Evolutionary conservation across 2,113 vertebrate species (phyloP).

Genomic region (Microtus pennsylvanicus): DNA sequence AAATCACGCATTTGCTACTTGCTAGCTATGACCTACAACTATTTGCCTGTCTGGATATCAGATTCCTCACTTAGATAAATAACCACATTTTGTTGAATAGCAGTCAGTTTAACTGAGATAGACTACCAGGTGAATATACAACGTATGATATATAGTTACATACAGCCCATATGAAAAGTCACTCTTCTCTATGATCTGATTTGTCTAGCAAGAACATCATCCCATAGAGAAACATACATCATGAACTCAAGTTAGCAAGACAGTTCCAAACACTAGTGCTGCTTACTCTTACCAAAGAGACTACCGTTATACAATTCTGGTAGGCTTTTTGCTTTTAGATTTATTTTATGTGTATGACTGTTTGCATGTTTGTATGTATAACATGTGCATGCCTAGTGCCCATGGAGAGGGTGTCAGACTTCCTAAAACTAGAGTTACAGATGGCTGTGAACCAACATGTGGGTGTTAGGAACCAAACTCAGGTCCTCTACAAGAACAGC

Average conservation of each 20-base stretch:
- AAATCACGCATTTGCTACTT: neutral
- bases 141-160: neutral
- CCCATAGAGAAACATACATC: conserved; percentile 23
- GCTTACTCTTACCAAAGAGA: neutral
- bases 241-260: conserved; percentile 46
- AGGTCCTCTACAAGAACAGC: neutral
- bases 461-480: neutral
- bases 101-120: no score
- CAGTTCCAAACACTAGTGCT: conserved; percentile 1
- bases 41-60: neutral
- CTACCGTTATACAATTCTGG: neutral
- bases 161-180: fast-evolving
- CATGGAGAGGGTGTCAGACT: neutral
- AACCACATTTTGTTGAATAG: neutral
- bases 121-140: neutral
- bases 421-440: neutral
- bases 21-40: neutral
- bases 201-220: neutral
- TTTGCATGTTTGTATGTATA: neutral
- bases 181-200: conserved; percentile 8
- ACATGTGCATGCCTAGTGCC: neutral
- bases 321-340: neutral
- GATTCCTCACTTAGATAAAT: neutral
- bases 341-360: neutral
- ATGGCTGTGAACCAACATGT: neutral